A percentile compares a stretch with the other conserved stretches of the same genome.
Conservation (phyloP, 2,888 invertebrate genomes). For the Cantharis rufa region DNA sequence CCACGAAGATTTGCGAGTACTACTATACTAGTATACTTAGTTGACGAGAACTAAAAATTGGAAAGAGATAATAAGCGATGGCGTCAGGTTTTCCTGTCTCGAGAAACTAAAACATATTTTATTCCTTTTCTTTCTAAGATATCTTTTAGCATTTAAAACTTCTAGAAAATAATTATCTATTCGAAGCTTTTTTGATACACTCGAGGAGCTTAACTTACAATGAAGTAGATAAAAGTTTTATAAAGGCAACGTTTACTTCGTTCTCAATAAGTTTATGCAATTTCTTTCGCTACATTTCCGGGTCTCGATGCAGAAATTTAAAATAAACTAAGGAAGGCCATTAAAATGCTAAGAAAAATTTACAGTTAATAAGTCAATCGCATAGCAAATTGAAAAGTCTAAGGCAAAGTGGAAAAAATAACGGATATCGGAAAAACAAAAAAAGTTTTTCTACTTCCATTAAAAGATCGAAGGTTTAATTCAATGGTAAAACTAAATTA, state of each 20-base stretch:
- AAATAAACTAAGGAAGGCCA: neutral
- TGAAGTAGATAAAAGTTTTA: neutral
- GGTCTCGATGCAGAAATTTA: neutral
- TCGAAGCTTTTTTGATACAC: neutral
- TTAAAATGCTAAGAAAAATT: neutral
- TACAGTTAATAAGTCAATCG: neutral
- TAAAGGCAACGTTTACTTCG: neutral
- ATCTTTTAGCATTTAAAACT: neutral
- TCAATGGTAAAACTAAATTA: constrained; percentile 1
- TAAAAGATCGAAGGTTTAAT: neutral
- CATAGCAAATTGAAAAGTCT: neutral
- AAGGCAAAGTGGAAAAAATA: neutral
- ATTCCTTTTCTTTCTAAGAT: neutral
- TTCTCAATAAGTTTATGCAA: neutral
- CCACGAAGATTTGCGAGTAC: no score
- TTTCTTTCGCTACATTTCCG: neutral
- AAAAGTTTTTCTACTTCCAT: neutral
- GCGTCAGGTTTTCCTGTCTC: neutral
- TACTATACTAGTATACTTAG: no score
- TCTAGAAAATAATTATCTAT: neutral
- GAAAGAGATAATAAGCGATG: neutral
- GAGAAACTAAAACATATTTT: neutral
- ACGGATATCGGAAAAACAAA: neutral
- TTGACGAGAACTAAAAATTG: neutral
- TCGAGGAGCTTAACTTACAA: neutral